Evolutionary conservation across 2,113 vertebrate genomes (phyloP).

Genomic region (Mustelus asterias): DNA sequence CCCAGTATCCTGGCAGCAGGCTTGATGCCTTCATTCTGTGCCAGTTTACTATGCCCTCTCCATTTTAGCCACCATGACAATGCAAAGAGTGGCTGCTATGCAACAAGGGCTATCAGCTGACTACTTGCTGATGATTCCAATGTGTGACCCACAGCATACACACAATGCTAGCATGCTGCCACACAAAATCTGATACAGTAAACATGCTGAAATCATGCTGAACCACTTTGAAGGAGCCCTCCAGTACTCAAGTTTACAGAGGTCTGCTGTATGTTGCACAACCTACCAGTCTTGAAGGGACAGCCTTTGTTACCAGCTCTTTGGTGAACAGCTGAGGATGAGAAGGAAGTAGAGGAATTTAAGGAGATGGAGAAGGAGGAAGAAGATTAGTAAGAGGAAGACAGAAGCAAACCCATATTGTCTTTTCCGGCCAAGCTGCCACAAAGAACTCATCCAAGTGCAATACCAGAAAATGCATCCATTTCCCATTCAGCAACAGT

Average conservation of each 20-base stretch:
- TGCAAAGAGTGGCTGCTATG: background rate
- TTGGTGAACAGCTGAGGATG: background rate
- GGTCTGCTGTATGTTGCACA: no score
- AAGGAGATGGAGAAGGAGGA: background rate
- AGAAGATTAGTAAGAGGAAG: background rate
- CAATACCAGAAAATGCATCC: background rate
- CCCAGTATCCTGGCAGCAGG: no score
- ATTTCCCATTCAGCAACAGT: background rate
- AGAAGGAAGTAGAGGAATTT: background rate
- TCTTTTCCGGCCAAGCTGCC: background rate
- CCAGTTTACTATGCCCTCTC: background rate
- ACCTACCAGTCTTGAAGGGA: no score
- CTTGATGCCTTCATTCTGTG: background rate
- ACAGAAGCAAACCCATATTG: background rate
- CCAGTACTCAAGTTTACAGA: background rate
- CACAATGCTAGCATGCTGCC: background rate
- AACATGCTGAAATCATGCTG: background rate
- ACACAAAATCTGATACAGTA: background rate
- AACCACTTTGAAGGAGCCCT: background rate
- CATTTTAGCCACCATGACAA: background rate
- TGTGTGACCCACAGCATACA: background rate
- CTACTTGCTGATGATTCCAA: background rate
- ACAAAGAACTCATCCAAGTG: background rate
- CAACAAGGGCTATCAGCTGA: background rate
- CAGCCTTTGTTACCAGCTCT: background rate